Evolutionary conservation across 1,140 invertebrate genomes (phyloP).

Genomic region (Saccostrea cuccullata): DNA sequence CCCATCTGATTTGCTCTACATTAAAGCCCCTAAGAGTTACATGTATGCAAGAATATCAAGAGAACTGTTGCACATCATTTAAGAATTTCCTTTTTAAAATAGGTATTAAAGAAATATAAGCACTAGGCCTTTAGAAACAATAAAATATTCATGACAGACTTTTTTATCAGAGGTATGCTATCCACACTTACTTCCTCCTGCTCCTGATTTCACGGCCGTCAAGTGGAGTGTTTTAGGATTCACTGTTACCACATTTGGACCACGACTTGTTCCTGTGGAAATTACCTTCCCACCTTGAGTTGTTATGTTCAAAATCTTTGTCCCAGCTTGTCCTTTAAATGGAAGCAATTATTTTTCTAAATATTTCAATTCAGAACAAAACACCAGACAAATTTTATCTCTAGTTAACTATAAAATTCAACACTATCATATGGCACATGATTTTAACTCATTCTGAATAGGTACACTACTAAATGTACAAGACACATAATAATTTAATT

Average conservation of each 20-base stretch:
- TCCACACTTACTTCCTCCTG: slow-evolving; percentile 60
- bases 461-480: background rate
- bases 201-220: slow-evolving; percentile 74
- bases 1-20: too few relatives aligned
- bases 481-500: too few relatives aligned
- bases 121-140: too few relatives aligned
- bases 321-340: slow-evolving; percentile 61
- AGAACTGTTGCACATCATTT: too few relatives aligned
- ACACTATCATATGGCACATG: background rate
- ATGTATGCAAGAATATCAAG: too few relatives aligned
- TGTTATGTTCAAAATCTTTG: slow-evolving; percentile 75
- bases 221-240: slow-evolving; percentile 78
- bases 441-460: background rate
- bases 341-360: background rate
- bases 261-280: slow-evolving; percentile 67
- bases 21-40: too few relatives aligned
- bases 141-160: too few relatives aligned
- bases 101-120: too few relatives aligned
- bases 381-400: background rate
- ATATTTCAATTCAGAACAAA: too few relatives aligned
- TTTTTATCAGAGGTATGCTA: too few relatives aligned
- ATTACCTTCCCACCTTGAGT: slow-evolving; percentile 75
- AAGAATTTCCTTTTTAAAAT: too few relatives aligned
- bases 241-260: slow-evolving; percentile 75
- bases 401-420: background rate